Percentiles rank a stretch among this genome's conserved stretches.
Evolutionary conservation across 2,113 vertebrate species (phyloP).

Genomic region (Melospiza georgiana): DNA sequence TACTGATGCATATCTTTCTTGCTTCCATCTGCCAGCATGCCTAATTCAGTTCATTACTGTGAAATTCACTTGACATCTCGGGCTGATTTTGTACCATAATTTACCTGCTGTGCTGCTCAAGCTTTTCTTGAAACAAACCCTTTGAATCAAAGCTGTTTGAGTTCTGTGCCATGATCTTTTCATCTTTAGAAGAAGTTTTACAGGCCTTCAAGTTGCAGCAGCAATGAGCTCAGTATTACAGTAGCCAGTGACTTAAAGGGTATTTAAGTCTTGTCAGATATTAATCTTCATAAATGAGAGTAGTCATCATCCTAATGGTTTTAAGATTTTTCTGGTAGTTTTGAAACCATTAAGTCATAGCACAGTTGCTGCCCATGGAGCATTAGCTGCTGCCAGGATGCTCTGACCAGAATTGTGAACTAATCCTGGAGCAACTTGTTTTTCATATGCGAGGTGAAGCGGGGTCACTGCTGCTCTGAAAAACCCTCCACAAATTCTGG

Average conservation of each 20-base stretch:
- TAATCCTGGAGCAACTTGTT: neutral
- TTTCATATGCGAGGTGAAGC: neutral
- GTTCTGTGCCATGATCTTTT: neutral
- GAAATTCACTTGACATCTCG: neutral
- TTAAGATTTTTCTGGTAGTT: neutral
- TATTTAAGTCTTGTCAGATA: neutral
- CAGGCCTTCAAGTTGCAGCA: neutral
- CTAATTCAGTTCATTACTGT: slow-evolving; percentile 17
- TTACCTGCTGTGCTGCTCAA: neutral
- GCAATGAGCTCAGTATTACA: neutral
- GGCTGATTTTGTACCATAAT: neutral
- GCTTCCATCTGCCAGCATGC: slow-evolving; percentile 40
- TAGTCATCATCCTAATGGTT: neutral
- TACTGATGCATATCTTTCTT: slow-evolving; percentile 11
- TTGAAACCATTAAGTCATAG: neutral
- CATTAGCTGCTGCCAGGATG: neutral
- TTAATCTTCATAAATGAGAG: neutral
- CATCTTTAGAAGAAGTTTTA: neutral
- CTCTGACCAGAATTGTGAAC: neutral
- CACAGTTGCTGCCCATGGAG: neutral
- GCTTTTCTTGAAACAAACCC: neutral
- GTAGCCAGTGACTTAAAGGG: neutral
- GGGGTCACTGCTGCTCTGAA: neutral
- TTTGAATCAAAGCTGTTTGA: neutral
- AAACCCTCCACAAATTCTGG: neutral